Evolutionary conservation across 2,797 vertebrate genomes (phyloP).

Genomic region (Petrocephalus schoutedeni): DNA sequence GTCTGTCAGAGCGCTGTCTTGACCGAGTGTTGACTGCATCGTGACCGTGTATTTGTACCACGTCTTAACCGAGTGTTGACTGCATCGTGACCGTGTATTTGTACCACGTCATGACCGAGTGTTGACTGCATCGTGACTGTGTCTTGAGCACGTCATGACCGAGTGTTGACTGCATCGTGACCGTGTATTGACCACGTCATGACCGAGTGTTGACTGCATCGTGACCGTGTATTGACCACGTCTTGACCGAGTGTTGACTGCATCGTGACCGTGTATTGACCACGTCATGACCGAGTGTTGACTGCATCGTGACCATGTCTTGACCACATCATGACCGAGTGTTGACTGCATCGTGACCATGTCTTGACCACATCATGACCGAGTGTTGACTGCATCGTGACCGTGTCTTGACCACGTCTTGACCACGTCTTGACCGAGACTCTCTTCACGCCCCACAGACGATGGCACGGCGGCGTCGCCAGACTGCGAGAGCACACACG

Average conservation of each 20-base stretch:
- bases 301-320: neutral
- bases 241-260: too few relatives aligned
- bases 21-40: too few relatives aligned
- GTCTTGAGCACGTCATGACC: too few relatives aligned
- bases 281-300: neutral
- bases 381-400: neutral
- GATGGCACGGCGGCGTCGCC: conserved; percentile 79
- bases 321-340: neutral
- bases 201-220: too few relatives aligned
- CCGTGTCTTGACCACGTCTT: neutral
- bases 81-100: neutral
- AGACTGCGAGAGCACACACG: conserved; percentile 78
- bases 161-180: neutral
- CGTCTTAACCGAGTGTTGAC: neutral
- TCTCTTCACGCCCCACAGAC: conserved; percentile 52
- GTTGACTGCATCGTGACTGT: too few relatives aligned
- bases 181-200: neutral
- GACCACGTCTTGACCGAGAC: neutral
- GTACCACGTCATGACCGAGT: neutral
- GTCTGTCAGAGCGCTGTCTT: neutral
- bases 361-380: neutral
- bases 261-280: neutral
- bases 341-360: neutral
- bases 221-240: too few relatives aligned
- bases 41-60: too few relatives aligned